Conservation (phyloP, 1,140 invertebrate genomes). For the Orussus abietinus region DNA sequence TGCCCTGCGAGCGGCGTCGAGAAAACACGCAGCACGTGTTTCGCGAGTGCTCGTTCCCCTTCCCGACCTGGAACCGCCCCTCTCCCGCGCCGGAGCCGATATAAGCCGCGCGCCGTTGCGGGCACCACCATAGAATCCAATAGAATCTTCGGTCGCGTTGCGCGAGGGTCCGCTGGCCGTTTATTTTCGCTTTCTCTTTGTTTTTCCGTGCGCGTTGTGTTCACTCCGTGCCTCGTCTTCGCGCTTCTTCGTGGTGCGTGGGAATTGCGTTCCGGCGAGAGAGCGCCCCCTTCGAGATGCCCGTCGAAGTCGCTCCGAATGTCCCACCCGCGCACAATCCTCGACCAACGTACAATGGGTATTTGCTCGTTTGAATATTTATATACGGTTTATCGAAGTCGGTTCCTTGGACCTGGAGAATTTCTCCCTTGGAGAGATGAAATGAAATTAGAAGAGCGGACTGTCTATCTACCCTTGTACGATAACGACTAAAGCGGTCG, state of each 20-base stretch:
- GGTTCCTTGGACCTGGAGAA: too few species aligned
- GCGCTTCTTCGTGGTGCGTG: background rate
- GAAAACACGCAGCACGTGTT: conserved; percentile 23
- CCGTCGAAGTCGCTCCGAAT: conserved; percentile 31
- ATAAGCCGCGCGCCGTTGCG: too few species aligned
- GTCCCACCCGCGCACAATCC: conserved; percentile 23
- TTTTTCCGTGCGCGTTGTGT: background rate
- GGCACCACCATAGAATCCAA: too few species aligned
- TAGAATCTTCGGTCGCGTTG: background rate
- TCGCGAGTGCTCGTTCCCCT: conserved; percentile 21
- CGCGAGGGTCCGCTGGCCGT: too few species aligned
- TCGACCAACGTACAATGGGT: conserved; percentile 26
- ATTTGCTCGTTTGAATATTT: too few species aligned
- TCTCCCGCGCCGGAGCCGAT: conserved; percentile 25
- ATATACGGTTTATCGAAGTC: too few species aligned
- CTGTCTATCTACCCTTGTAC: too few species aligned
- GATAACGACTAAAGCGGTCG: too few species aligned
- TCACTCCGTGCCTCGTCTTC: background rate
- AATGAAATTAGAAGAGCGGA: too few species aligned
- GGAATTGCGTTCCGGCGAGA: background rate
- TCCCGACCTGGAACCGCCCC: too few species aligned
- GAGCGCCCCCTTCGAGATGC: conserved; percentile 21
- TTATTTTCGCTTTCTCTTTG: too few species aligned
- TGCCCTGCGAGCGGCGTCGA: conserved; percentile 6
- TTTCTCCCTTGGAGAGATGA: too few species aligned